phyloP scores from a whole-genome alignment of 2,113 vertebrate species.

The Callorhinus ursinus region DNA sequence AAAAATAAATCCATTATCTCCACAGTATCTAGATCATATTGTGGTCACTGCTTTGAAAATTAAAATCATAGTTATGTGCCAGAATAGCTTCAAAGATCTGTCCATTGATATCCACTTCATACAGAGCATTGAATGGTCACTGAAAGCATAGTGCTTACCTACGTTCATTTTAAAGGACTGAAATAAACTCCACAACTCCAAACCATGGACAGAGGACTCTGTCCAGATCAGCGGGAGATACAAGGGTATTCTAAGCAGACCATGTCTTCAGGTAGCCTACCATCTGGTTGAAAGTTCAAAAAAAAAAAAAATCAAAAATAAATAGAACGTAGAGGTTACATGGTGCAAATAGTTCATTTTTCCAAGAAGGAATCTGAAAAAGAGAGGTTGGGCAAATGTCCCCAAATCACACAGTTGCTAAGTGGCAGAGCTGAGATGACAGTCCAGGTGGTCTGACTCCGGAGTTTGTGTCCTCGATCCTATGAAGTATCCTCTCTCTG shows the following conservation, averaged over 20 bases:
- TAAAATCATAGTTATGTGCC: background rate
- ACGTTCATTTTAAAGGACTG: background rate
- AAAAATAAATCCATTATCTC: constrained; percentile 70
- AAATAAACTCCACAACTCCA: background rate
- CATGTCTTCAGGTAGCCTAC: background rate
- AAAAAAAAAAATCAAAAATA: background rate
- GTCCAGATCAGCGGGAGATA: background rate
- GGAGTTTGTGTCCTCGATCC: background rate
- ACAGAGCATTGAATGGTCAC: background rate
- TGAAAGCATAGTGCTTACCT: background rate
- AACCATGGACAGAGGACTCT: background rate
- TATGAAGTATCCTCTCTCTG: background rate
- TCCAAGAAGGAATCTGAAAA: background rate
- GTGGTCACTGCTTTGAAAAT: constrained; percentile 57
- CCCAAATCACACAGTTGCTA: background rate
- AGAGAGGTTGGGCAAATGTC: background rate
- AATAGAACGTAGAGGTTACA: background rate
- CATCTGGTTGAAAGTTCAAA: background rate
- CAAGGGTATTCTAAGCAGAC: background rate
- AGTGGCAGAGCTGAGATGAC: background rate
- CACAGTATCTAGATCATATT: constrained; percentile 74
- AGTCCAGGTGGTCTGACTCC: background rate
- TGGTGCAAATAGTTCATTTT: background rate
- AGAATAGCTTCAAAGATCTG: background rate
- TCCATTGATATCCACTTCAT: background rate